A percentile compares a stretch with the other conserved stretches of the same genome.
Conservation (phyloP, 2,113 vertebrate genomes). For the Cryptotis parvus region DNA sequence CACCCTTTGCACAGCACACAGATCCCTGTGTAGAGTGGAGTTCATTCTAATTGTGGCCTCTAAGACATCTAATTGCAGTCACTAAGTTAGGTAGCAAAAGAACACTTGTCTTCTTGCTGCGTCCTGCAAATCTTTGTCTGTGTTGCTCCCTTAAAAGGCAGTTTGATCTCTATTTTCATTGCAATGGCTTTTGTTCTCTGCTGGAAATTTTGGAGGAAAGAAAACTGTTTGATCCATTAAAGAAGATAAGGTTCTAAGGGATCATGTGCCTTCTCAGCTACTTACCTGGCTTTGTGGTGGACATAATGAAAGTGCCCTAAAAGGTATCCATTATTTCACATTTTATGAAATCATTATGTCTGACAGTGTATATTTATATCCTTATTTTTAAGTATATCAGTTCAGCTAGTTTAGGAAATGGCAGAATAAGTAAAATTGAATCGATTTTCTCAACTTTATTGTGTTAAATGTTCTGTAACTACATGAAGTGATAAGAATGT, state of each 20-base stretch:
- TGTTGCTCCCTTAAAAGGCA: not conserved
- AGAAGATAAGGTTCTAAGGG: not conserved
- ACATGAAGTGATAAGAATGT: not conserved
- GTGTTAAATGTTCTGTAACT: slow-evolving; percentile 21
- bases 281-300: not conserved
- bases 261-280: not conserved
- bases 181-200: not conserved
- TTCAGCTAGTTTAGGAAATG: not conserved
- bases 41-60: not conserved
- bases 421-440: not conserved
- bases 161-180: not conserved
- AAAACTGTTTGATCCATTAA: not conserved
- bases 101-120: not conserved
- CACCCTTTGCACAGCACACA: not conserved
- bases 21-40: not conserved
- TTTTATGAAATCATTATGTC: not conserved
- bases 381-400: not conserved
- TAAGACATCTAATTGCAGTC: not conserved
- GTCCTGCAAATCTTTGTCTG: not conserved
- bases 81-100: not conserved
- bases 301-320: not conserved
- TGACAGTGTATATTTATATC: not conserved
- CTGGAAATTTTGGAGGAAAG: not conserved
- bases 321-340: not conserved
- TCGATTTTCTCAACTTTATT: not conserved